Conservation (phyloP, 2,797 vertebrate species). For the Eleutherodactylus coqui region DNA sequence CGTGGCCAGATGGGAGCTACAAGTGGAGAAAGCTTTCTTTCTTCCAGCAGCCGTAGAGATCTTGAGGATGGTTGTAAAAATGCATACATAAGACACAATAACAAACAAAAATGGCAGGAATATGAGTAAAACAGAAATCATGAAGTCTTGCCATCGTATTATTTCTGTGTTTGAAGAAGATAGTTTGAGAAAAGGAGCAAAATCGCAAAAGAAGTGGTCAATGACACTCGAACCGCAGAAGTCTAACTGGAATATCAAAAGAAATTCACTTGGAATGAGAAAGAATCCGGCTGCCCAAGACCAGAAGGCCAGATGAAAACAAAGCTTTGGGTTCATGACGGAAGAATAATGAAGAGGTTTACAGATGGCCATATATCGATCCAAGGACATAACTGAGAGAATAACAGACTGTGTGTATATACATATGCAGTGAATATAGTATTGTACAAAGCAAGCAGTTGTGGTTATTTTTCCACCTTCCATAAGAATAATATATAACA, state of each 20-base stretch:
- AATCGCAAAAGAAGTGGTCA: conserved; percentile 64
- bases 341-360: conserved; percentile 64
- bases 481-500: conserved; percentile 67
- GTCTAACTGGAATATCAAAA: conserved; percentile 63
- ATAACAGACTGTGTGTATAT: conserved; percentile 66
- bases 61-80: conserved; percentile 30
- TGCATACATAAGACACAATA: conserved; percentile 37
- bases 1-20: conserved; percentile 52
- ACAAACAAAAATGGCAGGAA: conserved; percentile 53
- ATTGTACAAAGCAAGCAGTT: conserved; percentile 65
- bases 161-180: conserved; percentile 64
- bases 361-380: conserved; percentile 66
- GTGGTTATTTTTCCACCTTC: conserved; percentile 65
- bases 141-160: conserved; percentile 47
- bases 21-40: conserved; percentile 55
- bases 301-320: conserved; percentile 59
- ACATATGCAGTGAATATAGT: conserved; percentile 68
- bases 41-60: conserved; percentile 12
- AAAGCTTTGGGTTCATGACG: conserved; percentile 63
- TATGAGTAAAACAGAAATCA: conserved; percentile 45
- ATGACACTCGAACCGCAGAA: conserved; percentile 66
- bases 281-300: conserved; percentile 67
- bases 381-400: conserved; percentile 68
- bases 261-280: conserved; percentile 66
- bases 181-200: conserved; percentile 66